phyloP scores from a whole-genome alignment of 2,113 vertebrate species.

The Siniperca chuatsi region DNA sequence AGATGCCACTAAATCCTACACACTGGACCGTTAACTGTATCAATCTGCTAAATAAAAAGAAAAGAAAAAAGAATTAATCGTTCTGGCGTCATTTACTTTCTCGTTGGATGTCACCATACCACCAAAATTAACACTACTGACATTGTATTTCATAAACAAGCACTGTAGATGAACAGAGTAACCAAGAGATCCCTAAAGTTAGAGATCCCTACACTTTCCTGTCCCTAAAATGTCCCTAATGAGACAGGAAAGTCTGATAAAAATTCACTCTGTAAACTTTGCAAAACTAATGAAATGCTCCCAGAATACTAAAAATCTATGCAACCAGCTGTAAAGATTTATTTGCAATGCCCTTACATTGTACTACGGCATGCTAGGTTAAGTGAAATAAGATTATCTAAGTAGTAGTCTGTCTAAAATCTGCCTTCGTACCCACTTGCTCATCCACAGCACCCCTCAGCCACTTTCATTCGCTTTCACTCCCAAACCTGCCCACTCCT shows the following conservation, averaged over 20 bases:
- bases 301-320: neutral
- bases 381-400: constrained; percentile 5
- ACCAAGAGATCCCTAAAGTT: neutral
- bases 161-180: neutral
- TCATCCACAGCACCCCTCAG: neutral
- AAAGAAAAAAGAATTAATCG: neutral
- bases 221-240: neutral
- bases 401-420: neutral
- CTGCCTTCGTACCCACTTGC: constrained; percentile 23
- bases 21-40: neutral
- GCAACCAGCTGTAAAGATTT: neutral
- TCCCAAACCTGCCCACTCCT: constrained; percentile 17
- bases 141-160: neutral
- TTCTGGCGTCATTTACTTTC: neutral
- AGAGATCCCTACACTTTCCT: neutral
- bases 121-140: neutral
- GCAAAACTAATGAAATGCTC: neutral
- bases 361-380: neutral
- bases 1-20: no score
- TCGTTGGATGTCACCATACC: neutral
- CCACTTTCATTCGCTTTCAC: constrained; percentile 33
- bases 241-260: neutral
- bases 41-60: no score
- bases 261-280: neutral
- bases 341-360: neutral